phyloP scores from a whole-genome alignment of 2,113 vertebrate genomes.

The Oplegnathus fasciatus region DNA sequence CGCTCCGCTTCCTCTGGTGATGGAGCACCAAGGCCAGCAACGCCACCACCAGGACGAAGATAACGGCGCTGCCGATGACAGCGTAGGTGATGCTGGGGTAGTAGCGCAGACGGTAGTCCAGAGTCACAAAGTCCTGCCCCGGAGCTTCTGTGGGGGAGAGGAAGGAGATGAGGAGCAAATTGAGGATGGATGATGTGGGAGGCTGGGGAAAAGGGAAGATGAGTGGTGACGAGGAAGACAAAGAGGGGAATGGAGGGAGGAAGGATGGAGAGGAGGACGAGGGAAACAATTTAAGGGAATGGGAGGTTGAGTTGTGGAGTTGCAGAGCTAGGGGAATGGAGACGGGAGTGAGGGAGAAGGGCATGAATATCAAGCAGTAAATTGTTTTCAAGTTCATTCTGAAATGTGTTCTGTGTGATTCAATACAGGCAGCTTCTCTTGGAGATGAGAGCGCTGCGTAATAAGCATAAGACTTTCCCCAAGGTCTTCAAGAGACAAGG shows the following conservation, averaged over 20 bases:
- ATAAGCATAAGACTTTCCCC: constrained; percentile 33
- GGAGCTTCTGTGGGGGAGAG: constrained; percentile 87
- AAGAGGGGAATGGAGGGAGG: background rate
- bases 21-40: constrained; percentile 94
- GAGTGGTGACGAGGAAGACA: background rate
- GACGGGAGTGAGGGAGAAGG: constrained; percentile 28
- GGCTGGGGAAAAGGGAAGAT: background rate
- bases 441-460: constrained; percentile 42
- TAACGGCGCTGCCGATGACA: constrained; percentile 94
- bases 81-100: constrained; percentile 97
- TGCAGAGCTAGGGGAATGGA: constrained; percentile 33
- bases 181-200: constrained; percentile 4
- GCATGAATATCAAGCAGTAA: constrained; percentile 55
- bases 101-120: constrained; percentile 93
- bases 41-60: constrained; percentile 95
- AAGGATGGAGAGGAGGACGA: background rate
- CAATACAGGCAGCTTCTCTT: constrained; percentile 35
- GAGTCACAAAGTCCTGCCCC: constrained; percentile 92
- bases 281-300: constrained; percentile 6
- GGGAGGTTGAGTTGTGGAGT: constrained; percentile 28
- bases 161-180: constrained; percentile 3
- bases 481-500: constrained; percentile 14
- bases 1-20: constrained; percentile 95
- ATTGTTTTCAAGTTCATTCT: constrained; percentile 58
- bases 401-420: constrained; percentile 52